phyloP scores from a whole-genome alignment of 2,797 vertebrate species.

The Cirrhinus mrigala region DNA sequence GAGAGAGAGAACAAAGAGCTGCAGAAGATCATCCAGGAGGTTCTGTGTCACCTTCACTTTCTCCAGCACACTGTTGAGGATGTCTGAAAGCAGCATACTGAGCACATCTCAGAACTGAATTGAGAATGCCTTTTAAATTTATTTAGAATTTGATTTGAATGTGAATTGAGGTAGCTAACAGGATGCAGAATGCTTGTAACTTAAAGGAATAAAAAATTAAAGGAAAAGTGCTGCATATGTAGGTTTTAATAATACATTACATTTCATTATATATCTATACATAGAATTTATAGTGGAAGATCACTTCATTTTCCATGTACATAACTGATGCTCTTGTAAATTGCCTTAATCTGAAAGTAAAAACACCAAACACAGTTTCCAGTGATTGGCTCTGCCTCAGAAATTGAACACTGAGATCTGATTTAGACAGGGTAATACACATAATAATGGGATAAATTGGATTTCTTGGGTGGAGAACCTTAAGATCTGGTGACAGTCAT shows the following conservation, averaged over 20 bases:
- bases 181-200: background rate
- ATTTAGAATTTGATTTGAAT: background rate
- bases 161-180: background rate
- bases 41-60: conserved; percentile 59
- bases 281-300: background rate
- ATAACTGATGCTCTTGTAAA: background rate
- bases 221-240: background rate
- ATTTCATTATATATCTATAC: background rate
- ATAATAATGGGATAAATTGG: background rate
- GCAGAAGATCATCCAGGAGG: conserved; percentile 96
- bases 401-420: background rate
- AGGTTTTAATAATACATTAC: background rate
- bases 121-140: background rate
- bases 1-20: conserved; percentile 94
- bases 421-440: background rate
- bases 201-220: background rate
- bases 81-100: background rate
- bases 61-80: background rate
- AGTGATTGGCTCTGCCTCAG: background rate
- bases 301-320: background rate
- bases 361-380: background rate
- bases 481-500: background rate
- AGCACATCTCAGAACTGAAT: background rate
- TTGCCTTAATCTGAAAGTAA: background rate
- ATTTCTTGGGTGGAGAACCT: background rate